These are phyloP conservation scores for Dryobotodes eremita DNA, from an alignment of 2,888 invertebrate genomes.

Conservation along the genomic window DNA sequence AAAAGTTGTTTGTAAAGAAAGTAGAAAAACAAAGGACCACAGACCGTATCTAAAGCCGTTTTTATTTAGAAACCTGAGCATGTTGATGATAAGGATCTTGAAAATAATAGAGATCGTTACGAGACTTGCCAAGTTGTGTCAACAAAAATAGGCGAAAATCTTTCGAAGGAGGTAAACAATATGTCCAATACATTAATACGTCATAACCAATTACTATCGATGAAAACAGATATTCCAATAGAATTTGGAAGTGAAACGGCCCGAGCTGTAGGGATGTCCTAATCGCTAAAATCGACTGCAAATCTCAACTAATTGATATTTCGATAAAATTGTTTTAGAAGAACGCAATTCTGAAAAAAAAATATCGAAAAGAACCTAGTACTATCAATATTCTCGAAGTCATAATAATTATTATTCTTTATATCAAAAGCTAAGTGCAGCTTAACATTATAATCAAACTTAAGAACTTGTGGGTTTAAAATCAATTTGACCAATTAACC, in stretches of 20 bases:
- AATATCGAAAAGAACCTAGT: background rate
- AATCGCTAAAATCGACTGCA: slow-evolving; percentile 44
- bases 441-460: slow-evolving; percentile 9
- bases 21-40: slow-evolving; percentile 34
- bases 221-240: slow-evolving; percentile 52
- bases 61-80: slow-evolving; percentile 47
- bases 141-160: slow-evolving; percentile 27
- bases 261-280: slow-evolving; percentile 36
- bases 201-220: slow-evolving; percentile 60
- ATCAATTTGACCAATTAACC: background rate
- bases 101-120: slow-evolving; percentile 32
- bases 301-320: slow-evolving; percentile 51
- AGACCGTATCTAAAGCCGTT: slow-evolving; percentile 32
- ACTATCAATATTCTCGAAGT: slow-evolving; percentile 3
- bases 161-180: slow-evolving; percentile 27
- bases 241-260: slow-evolving; percentile 29
- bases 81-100: slow-evolving; percentile 25
- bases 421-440: background rate
- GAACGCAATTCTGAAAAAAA: background rate
- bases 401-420: background rate
- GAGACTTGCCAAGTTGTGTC: slow-evolving; percentile 20
- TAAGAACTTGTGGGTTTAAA: background rate
- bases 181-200: slow-evolving; percentile 43
- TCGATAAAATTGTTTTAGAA: slow-evolving; percentile 8
- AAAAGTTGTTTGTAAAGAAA: slow-evolving; percentile 35